These are phyloP conservation scores for Sanderia malayensis DNA, from an alignment of 30 jellyfish, hydroid and myxozoan species.

Conservation along the genomic window DNA sequence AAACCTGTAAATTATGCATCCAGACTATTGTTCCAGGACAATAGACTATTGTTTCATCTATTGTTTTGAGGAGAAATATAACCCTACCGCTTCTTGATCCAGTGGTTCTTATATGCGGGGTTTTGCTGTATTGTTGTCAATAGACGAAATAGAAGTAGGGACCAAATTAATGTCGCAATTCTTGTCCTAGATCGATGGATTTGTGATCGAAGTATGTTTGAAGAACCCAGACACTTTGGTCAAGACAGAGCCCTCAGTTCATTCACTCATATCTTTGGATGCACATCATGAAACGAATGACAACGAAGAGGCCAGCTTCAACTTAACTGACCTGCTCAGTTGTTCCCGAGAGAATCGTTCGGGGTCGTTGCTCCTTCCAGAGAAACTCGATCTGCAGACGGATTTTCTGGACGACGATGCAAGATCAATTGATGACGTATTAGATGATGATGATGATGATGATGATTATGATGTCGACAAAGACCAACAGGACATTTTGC, in stretches of 20 bases:
- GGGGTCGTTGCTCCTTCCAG: slow-evolving; percentile 80
- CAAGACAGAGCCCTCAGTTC: slow-evolving; percentile 55
- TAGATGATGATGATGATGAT: slow-evolving; percentile 58
- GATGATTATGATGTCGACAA: slow-evolving; percentile 48
- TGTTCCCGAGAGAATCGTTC: slow-evolving; percentile 52
- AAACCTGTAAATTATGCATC: too few species aligned
- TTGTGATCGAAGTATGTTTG: slow-evolving; percentile 47
- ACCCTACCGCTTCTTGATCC: too few species aligned
- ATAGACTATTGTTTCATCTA: too few species aligned
- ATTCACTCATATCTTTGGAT: slow-evolving; percentile 47
- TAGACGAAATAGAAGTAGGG: neutral
- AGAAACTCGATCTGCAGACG: slow-evolving; percentile 77
- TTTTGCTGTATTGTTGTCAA: too few species aligned
- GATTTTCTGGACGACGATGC: slow-evolving; percentile 82
- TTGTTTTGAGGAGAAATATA: too few species aligned
- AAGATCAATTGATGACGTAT: slow-evolving; percentile 57
- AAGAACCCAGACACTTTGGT: slow-evolving; percentile 61
- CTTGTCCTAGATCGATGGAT: slow-evolving; percentile 48
- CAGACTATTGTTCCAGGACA: too few species aligned
- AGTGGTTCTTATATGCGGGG: too few species aligned
- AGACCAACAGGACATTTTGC: slow-evolving; percentile 49
- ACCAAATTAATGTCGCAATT: neutral
- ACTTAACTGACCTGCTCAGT: slow-evolving; percentile 67
- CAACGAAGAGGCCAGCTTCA: slow-evolving; percentile 51
- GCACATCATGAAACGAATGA: slow-evolving; percentile 10